Evolutionary conservation across 2,888 invertebrate species (phyloP), one percentile per base, ranked within the genome.

Genomic region (Acanthococcus lagerstroemiae): DNA sequence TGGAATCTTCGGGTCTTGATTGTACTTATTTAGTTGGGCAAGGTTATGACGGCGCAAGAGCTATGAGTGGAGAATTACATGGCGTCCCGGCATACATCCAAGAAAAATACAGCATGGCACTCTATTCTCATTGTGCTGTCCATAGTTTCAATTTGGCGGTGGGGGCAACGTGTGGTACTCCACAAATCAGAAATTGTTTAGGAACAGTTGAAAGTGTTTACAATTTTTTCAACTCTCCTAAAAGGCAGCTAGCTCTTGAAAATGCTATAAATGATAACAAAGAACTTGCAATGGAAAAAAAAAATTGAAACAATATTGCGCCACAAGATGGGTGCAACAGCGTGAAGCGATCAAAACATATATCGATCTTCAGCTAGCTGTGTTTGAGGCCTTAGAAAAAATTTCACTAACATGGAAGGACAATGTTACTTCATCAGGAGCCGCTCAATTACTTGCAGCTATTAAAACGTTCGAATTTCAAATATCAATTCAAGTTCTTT

Each of bases 11-110:
- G 37, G 37, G 21, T 15, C 21, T 65, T 22, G 30, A 56, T 44
- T 48, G 46, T 46, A n/a, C 22, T 17, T 55, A 56, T 46, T 56
- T 65, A 45, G 30, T 65, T 48, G 37, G 66, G 5, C 57, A 66
- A 66, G 50, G 24, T 44, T 48, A 57, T 57, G 66, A 66, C 48
- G 45, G 65, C 17, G 45, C 44, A 68, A 12, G 67, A 69, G 22
- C 46, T 37, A 55, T 50, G 56, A 57, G 48, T 66, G 37, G 26
- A 30, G 17, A 30, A 2, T 65, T 65, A 21, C 50, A 26, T 2
- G 66, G 66, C 26, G 50, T 48, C 22, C 45, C 45, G 17, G 48
- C 56, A 26, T 46, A 27, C 15, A 66, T 66, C 24, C n/a, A 2
- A 54, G 22, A 65, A 65, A 55, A 65, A 21, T 44, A 65, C 52